Evolutionary conservation across 2,888 invertebrate genomes (phyloP), one percentile per base, ranked within the genome.

Genomic region (Blastobasis lacticolella): DNA sequence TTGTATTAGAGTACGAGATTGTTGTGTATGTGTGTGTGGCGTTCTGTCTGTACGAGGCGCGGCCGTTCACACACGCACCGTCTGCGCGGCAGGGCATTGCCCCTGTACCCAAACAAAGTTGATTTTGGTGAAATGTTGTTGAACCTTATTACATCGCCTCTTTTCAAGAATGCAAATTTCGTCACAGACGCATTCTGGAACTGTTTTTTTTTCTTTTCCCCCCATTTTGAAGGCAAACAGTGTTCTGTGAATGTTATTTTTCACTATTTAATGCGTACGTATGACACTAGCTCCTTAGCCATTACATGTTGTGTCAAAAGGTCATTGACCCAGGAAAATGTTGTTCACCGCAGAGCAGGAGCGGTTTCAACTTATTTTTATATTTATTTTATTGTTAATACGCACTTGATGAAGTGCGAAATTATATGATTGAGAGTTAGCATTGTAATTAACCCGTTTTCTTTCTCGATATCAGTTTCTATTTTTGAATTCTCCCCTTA

Each of bases 121-220:
- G 83, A 86, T 83, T 88, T 87, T 83, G 87, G 86, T 87, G 85
- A 84, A 86, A 84, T 81, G 87, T 77, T 85, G 78, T 85, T 87
- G 87, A 87, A 87, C 88, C 81, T 83, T 80, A 83, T 76, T 66
- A 66, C 67, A 66, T 67, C 74, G 69, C 73, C 73, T 71, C 70
- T 66, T 71, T 64, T 67, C 61, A 66, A 67, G 64, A 69, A 70
- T 67, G 81, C 78, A 69, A 80, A 75, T 77, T 49, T 74, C 78
- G 83, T 78, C 67, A 72, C 75, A 66, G 6, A 10, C 36, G 6
- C 43, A 38, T 47, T 46, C 54, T 49, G 36, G 23, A 52, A 46
- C 23, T 3, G 23, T 10, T 44, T 44, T 23, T 38, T 44, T 49
- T 49, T 42, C 38, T 49, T 49, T 37, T 5, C 37, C 6, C 6